Evolutionary conservation across 2,113 vertebrate genomes (phyloP).

Genomic region (Apteryx mantelli): DNA sequence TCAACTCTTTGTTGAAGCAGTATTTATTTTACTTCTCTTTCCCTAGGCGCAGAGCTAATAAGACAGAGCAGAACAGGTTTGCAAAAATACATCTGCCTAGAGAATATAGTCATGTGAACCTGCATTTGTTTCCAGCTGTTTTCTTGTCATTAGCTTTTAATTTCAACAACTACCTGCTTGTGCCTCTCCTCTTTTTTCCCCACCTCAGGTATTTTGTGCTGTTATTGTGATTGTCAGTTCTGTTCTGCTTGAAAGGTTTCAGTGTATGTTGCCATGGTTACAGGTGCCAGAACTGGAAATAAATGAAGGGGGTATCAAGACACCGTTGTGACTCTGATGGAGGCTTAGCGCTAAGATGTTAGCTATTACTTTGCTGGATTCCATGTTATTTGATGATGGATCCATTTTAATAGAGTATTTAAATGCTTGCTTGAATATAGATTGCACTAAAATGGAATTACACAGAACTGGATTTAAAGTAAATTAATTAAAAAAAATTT

Average conservation of each 20-base stretch:
- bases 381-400: slow-evolving; percentile 70
- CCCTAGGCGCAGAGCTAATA: neutral
- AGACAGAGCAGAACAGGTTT: slow-evolving; percentile 13
- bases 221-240: slow-evolving; percentile 80
- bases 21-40: slow-evolving; percentile 35
- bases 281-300: slow-evolving; percentile 77
- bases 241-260: slow-evolving; percentile 82
- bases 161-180: slow-evolving; percentile 77
- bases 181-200: slow-evolving; percentile 54
- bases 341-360: slow-evolving; percentile 73
- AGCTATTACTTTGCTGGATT: slow-evolving; percentile 74
- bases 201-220: slow-evolving; percentile 74
- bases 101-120: slow-evolving; percentile 17
- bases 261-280: slow-evolving; percentile 81
- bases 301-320: slow-evolving; percentile 76
- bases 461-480: slow-evolving; percentile 56
- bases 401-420: slow-evolving; percentile 76
- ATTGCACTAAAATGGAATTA: slow-evolving; percentile 61
- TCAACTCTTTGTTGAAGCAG: slow-evolving; percentile 22
- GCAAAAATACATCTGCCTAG: slow-evolving; percentile 26
- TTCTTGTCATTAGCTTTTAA: slow-evolving; percentile 83
- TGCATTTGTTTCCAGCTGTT: slow-evolving; percentile 77
- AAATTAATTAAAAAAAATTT: neutral
- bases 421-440: slow-evolving; percentile 68
- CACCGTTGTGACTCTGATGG: slow-evolving; percentile 71